Percentiles rank a stretch among this genome's conserved stretches.
These are phyloP conservation scores for Garrulus glandarius DNA, from an alignment of 2,797 vertebrate species.

Conservation along the genomic window DNA sequence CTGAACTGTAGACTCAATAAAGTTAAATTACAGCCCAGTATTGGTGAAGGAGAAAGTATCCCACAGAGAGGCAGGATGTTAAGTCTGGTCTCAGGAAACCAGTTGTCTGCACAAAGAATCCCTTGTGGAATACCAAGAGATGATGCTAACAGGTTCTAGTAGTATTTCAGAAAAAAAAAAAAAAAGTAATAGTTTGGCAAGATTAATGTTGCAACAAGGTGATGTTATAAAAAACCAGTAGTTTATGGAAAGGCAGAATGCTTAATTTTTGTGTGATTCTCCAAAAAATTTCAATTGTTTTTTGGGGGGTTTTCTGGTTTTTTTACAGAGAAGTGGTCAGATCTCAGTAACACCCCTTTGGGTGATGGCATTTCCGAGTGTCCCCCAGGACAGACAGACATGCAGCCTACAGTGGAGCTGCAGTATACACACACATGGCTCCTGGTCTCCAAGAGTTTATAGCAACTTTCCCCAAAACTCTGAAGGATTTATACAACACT, in stretches of 20 bases:
- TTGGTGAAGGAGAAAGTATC: not conserved
- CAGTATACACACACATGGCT: not conserved
- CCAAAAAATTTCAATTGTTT: not conserved
- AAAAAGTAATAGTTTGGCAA: accelerated
- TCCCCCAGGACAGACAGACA: accelerated
- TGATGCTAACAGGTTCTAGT: not conserved
- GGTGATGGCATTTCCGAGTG: accelerated
- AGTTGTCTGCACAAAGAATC: not conserved
- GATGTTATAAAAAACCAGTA: not conserved
- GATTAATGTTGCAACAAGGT: not conserved
- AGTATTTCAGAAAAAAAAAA: not conserved
- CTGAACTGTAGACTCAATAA: not conserved
- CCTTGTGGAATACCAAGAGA: not conserved
- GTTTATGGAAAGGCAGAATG: not conserved
- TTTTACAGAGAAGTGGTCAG: not conserved
- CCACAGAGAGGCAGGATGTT: not conserved
- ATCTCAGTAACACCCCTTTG: not conserved
- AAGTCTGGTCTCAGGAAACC: not conserved
- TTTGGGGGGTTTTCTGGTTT: not conserved
- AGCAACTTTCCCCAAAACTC: not conserved
- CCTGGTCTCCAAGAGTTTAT: not conserved
- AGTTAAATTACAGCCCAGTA: not conserved
- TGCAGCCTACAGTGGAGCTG: not conserved
- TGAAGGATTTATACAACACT: not conserved
- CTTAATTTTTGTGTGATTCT: not conserved